Evolutionary conservation across 2,113 vertebrate species (phyloP).

Genomic region (Syrmaticus mikado): DNA sequence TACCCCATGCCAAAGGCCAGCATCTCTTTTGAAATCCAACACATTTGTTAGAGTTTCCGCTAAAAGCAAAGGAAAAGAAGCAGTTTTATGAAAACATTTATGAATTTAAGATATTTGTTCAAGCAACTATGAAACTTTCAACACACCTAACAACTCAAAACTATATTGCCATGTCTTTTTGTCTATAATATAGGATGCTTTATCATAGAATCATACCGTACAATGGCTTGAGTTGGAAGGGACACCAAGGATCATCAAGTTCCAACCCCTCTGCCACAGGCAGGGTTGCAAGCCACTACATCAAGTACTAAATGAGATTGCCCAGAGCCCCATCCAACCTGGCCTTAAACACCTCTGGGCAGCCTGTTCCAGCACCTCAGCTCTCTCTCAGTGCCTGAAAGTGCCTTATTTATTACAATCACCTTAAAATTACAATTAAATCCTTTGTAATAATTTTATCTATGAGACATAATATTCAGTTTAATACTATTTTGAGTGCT

Average conservation of each 20-base stretch:
- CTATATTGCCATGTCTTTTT: not conserved
- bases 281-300: too few relatives aligned
- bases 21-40: slow-evolving; percentile 96
- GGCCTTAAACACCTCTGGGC: too few relatives aligned
- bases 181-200: not conserved
- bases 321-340: too few relatives aligned
- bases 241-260: too few relatives aligned
- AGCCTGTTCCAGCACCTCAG: too few relatives aligned
- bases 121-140: not conserved
- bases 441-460: too few relatives aligned
- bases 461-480: not conserved
- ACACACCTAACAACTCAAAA: not conserved
- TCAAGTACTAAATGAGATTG: too few relatives aligned
- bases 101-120: not conserved
- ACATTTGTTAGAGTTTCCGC: slow-evolving; percentile 94
- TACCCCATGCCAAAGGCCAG: slow-evolving; percentile 95
- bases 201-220: not conserved
- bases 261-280: too few relatives aligned
- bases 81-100: not conserved
- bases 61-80: slow-evolving; percentile 69
- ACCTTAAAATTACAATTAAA: not conserved
- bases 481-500: not conserved
- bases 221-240: too few relatives aligned
- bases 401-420: not conserved
- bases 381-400: not conserved